A percentile compares a stretch with the other conserved stretches of the same genome.
These are phyloP conservation scores for Lathronympha strigana DNA, from an alignment of 2,888 invertebrate genomes.

Conservation along the genomic window DNA sequence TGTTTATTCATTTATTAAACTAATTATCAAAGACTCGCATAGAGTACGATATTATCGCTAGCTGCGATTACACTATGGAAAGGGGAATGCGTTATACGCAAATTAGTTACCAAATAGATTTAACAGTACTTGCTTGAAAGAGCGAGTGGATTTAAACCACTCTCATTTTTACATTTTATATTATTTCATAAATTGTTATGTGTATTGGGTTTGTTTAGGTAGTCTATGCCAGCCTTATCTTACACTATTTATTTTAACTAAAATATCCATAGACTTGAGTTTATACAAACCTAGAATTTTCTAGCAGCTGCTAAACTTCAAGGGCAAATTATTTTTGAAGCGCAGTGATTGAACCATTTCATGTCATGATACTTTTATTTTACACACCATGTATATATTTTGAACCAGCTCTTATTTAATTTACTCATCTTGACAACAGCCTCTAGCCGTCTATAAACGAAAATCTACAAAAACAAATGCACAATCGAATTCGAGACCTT, in stretches of 20 bases:
- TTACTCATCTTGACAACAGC: too few species aligned
- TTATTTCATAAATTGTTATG: neutral
- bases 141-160: neutral
- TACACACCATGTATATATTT: neutral
- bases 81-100: conserved; percentile 8
- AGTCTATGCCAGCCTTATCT: conserved; percentile 20
- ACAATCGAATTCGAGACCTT: too few species aligned
- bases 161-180: neutral
- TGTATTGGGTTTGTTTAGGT: neutral
- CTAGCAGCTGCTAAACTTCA: neutral
- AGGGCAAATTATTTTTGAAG: neutral
- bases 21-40: conserved; percentile 24
- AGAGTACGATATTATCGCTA: conserved; percentile 2
- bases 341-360: neutral
- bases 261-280: conserved; percentile 18
- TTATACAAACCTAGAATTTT: conserved; percentile 5
- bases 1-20: conserved; percentile 19
- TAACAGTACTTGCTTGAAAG: neutral
- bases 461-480: neutral
- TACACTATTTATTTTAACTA: conserved; percentile 4
- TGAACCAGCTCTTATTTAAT: too few species aligned
- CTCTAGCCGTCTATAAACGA: neutral
- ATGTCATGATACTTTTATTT: conserved; percentile 1
- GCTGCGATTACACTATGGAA: neutral
- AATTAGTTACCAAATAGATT: neutral